These are phyloP conservation scores for Cartodere bifasciata DNA, from an alignment of 2,888 invertebrate genomes.

Conservation along the genomic window DNA sequence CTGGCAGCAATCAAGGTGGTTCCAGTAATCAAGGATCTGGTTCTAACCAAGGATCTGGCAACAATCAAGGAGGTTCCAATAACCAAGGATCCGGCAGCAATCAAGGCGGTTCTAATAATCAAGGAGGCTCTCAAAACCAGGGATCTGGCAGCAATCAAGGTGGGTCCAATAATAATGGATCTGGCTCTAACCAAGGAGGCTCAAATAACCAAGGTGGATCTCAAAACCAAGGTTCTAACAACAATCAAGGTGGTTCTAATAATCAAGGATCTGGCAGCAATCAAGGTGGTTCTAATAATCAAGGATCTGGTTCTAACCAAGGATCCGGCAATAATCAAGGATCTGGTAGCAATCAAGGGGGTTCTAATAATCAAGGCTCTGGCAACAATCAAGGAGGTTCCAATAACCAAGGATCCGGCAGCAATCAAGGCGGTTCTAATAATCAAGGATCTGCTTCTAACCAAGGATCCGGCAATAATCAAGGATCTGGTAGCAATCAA, in stretches of 20 bases:
- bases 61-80: conserved; percentile 5
- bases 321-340: too few relatives aligned
- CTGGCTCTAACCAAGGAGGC: conserved; percentile 5
- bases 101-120: conserved; percentile 8
- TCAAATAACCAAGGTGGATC: too few relatives aligned
- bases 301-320: too few relatives aligned
- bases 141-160: conserved; percentile 7
- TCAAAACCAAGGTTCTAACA: too few relatives aligned
- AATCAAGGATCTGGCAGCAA: conserved; percentile 4
- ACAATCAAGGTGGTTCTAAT: too few relatives aligned
- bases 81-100: conserved; percentile 12
- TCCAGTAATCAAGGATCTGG: conserved; percentile 7
- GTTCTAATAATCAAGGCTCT: too few relatives aligned
- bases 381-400: conserved; percentile 5
- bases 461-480: conserved; percentile 9
- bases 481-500: conserved; percentile 7
- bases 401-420: conserved; percentile 3
- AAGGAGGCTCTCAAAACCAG: conserved; percentile 5
- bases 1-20: conserved; percentile 6
- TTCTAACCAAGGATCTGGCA: conserved; percentile 1
- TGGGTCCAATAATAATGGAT: conserved; percentile 1
- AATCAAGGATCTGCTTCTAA: too few relatives aligned
- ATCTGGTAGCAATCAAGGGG: too few relatives aligned
- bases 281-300: conserved; percentile 4
- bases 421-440: conserved; percentile 6